phyloP scores from a whole-genome alignment of 2,113 vertebrate species.

The Brachyistius frenatus region DNA sequence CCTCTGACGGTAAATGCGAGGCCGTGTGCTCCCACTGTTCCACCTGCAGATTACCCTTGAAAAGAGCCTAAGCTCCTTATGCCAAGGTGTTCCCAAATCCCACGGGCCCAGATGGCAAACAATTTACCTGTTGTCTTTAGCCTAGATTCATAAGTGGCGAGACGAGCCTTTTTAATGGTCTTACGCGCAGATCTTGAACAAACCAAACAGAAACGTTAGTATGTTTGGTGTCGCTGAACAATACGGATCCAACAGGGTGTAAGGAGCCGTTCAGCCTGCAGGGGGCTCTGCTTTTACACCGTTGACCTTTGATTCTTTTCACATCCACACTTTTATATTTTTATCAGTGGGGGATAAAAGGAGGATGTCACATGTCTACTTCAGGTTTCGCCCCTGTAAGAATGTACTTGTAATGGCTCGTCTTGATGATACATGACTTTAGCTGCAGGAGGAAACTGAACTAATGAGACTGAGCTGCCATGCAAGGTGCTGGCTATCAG shows the following conservation, averaged over 20 bases:
- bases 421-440: conserved; percentile 5
- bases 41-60: conserved; percentile 43
- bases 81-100: conserved; percentile 63
- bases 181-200: conserved; percentile 5
- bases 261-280: conserved; percentile 1
- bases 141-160: conserved; percentile 25
- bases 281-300: neutral
- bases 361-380: no score
- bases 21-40: conserved; percentile 28
- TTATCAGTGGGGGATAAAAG: neutral
- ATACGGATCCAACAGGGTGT: neutral
- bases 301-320: neutral
- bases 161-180: conserved; percentile 7
- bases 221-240: neutral
- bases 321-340: neutral
- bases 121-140: conserved; percentile 38
- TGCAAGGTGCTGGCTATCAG: no score
- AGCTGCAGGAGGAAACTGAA: neutral
- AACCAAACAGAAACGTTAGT: neutral
- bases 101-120: conserved; percentile 62
- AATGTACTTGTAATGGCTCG: neutral
- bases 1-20: neutral
- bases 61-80: conserved; percentile 67
- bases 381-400: no score
- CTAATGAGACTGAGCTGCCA: no score